Conservation (phyloP, 2,113 vertebrate species). For the Oreochromis tanganicae region DNA sequence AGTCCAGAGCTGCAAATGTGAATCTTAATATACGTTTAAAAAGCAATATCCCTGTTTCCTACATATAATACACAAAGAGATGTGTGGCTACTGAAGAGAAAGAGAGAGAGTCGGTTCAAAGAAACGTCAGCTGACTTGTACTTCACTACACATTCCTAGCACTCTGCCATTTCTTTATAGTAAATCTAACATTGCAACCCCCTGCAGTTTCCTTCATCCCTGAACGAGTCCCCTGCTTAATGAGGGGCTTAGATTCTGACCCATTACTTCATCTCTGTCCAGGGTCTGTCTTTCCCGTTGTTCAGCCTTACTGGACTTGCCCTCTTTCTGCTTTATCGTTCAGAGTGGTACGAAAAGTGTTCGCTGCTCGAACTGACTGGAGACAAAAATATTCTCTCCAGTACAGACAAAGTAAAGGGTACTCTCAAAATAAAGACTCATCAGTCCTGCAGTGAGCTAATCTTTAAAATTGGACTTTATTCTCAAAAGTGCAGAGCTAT, state of each 20-base stretch:
- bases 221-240: conserved; percentile 36
- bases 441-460: not conserved
- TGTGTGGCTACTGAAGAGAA: not conserved
- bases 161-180: conserved; percentile 26
- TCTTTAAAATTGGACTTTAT: not conserved
- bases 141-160: conserved; percentile 39
- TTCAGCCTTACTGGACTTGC: not conserved
- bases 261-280: conserved; percentile 43
- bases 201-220: conserved; percentile 39
- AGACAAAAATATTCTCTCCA: not conserved
- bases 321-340: conserved; percentile 10
- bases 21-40: not conserved
- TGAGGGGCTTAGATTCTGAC: conserved; percentile 44
- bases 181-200: conserved; percentile 37
- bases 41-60: not conserved
- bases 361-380: not conserved
- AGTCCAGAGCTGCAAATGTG: not conserved
- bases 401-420: not conserved
- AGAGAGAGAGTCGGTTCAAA: not conserved
- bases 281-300: conserved; percentile 14
- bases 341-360: conserved; percentile 2
- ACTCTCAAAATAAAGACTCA: not conserved
- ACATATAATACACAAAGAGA: not conserved
- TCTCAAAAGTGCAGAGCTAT: not conserved
- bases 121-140: conserved; percentile 42